Base-by-base conservation (phyloP, 2,888 invertebrate genomes). In the Pteria penguin region DNA sequence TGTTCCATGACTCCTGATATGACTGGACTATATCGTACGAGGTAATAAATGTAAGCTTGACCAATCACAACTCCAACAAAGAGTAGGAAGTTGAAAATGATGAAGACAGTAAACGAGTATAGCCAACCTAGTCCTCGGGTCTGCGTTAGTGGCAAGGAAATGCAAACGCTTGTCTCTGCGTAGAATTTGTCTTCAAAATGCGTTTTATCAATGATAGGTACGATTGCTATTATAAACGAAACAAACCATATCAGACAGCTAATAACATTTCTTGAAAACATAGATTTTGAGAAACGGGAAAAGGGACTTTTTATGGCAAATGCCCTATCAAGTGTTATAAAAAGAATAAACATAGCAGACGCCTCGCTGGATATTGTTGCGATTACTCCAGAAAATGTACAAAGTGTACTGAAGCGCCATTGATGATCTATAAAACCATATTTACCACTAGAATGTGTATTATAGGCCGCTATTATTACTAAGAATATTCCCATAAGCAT, bases 401-500 rank as follows among this genome's bases (percentile, higher is more conserved):
- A 71, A 18, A 54, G 18, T 8, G 52, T 31, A 29, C 70, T 60
- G 5, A n/a, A 54, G 52, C 70, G 45, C 70, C 70, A 71, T n/a
- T 62, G n/a, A 5, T 4, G 4, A 5, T 71, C 70, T 11, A 62
- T 45, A 2, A 71, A 45, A 29, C 52, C 70, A 27, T 71, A 71
- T 8, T 22, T 45, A 14, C 61, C 61, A n/a, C 70, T 33, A 4
- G 22, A 29, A 3, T 45, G 18, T 2, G 54, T 24, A 26, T 71
- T 62, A 14, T 52, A 45, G 1, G 54, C 22, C 3, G 62, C 70
- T n/a, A 71, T 54, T 1, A 71, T 52, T 0, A 24, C 11, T 29
- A 71, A 31, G 31, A 62, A 71, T 2, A 71, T 11, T 0, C 70
- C 70, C 70, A 71, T 71, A 0, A 71, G 22, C 1, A 71, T 31